A percentile compares a stretch with the other conserved stretches of the same genome.
Conservation (phyloP, 2,113 vertebrate species). For the Haemorhous mexicanus region DNA sequence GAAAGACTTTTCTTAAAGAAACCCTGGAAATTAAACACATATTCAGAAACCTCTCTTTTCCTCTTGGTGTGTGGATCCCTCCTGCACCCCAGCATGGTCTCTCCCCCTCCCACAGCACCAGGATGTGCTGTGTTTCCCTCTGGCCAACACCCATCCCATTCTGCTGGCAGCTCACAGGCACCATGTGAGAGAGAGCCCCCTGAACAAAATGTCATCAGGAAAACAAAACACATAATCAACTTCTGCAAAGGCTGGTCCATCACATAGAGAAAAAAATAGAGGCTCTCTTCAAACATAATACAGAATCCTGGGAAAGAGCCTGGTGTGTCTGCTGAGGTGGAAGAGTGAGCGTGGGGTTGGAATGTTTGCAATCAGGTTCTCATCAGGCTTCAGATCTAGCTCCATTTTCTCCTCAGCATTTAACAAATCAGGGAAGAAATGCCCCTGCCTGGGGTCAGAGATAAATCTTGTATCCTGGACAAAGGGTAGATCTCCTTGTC, state of each 20-base stretch:
- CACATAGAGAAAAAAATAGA: not conserved
- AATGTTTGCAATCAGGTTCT: conserved; percentile 39
- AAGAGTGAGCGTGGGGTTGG: not conserved
- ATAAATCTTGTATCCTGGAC: conserved; percentile 66
- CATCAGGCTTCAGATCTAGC: not conserved
- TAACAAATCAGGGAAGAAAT: conserved; percentile 65
- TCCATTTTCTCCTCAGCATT: conserved; percentile 28
- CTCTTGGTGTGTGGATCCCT: accelerated
- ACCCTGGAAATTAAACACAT: not conserved
- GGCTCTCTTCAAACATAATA: not conserved
- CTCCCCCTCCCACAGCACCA: accelerated
- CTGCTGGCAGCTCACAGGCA: accelerated
- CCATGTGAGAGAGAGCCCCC: not conserved
- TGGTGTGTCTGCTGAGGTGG: accelerated
- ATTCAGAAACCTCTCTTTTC: not conserved
- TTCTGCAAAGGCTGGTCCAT: conserved; percentile 1
- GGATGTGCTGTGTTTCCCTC: not conserved
- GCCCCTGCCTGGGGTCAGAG: conserved; percentile 48
- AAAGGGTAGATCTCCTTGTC: conserved; percentile 66
- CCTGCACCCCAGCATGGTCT: not conserved
- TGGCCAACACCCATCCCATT: not conserved
- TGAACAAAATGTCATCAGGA: not conserved
- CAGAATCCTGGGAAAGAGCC: not conserved
- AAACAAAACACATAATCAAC: conserved; percentile 21
- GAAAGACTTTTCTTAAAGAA: not conserved